Evolutionary conservation across 2,888 invertebrate genomes (phyloP).

Genomic region (Macrosoma leucophasiata): DNA sequence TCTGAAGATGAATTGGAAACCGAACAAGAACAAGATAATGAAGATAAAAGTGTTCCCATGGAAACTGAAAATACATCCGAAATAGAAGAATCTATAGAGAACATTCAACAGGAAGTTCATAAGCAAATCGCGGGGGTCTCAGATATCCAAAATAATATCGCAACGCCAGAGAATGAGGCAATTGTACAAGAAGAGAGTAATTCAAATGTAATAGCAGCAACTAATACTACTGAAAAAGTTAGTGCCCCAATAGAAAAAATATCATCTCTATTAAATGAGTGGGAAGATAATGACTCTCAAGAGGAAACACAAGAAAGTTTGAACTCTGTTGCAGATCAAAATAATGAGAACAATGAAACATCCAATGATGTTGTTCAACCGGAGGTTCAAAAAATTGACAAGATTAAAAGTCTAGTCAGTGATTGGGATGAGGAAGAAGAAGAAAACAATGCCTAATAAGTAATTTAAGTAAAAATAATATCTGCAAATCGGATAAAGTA

Average conservation of each 20-base stretch:
- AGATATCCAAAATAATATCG: conserved; percentile 7
- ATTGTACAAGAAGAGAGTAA: conserved; percentile 6
- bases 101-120: conserved; percentile 64
- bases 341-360: conserved; percentile 9
- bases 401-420: conserved; percentile 64
- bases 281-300: conserved; percentile 70
- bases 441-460: conserved; percentile 25
- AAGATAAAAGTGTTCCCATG: conserved; percentile 9
- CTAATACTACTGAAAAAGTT: too few species aligned
- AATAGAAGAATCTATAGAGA: conserved; percentile 64
- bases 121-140: conserved; percentile 45
- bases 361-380: conserved; percentile 10
- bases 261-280: conserved; percentile 63
- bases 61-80: conserved; percentile 30
- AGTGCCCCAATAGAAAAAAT: conserved; percentile 52
- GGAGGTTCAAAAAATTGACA: conserved; percentile 40
- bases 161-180: conserved; percentile 4
- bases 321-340: conserved; percentile 23
- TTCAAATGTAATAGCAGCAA: conserved; percentile 9
- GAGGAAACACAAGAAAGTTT: conserved; percentile 33
- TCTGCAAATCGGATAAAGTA: too few species aligned
- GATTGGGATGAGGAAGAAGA: conserved; percentile 72
- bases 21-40: conserved; percentile 19
- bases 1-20: conserved; percentile 52
- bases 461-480: too few species aligned